phyloP scores from a whole-genome alignment of 2,113 vertebrate species.

The Toxostoma redivivum region DNA sequence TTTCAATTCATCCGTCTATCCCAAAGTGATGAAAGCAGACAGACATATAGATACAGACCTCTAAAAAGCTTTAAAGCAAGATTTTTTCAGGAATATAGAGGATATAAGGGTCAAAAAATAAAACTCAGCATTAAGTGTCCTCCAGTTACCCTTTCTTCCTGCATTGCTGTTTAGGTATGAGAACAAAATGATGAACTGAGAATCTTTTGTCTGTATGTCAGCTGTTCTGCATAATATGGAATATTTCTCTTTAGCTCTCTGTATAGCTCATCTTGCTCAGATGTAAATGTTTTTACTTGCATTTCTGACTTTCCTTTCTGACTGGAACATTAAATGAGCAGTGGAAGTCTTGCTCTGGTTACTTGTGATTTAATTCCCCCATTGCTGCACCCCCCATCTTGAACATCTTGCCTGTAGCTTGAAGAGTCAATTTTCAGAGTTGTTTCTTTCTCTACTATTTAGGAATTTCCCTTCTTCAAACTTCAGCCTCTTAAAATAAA shows the following conservation, averaged over 20 bases:
- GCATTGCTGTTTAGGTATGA: neutral
- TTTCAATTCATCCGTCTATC: neutral
- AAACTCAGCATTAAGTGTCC: neutral
- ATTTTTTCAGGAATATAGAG: neutral
- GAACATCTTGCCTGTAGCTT: neutral
- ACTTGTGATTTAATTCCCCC: neutral
- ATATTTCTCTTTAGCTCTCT: neutral
- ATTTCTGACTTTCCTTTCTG: neutral
- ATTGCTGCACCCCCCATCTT: neutral
- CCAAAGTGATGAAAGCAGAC: neutral
- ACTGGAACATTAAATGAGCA: neutral
- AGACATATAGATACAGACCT: neutral
- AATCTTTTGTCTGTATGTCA: neutral
- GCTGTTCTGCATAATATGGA: neutral
- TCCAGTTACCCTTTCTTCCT: neutral
- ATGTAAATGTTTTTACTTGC: neutral
- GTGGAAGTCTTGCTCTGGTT: neutral
- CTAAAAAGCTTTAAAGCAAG: neutral
- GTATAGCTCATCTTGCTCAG: neutral
- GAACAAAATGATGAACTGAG: neutral
- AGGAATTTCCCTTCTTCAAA: neutral
- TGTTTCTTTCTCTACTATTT: neutral
- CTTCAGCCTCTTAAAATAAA: neutral
- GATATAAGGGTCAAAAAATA: neutral
- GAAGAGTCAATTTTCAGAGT: neutral